Base-by-base conservation (phyloP, 2,113 vertebrate genomes). In the Sceloporus undulatus region DNA sequence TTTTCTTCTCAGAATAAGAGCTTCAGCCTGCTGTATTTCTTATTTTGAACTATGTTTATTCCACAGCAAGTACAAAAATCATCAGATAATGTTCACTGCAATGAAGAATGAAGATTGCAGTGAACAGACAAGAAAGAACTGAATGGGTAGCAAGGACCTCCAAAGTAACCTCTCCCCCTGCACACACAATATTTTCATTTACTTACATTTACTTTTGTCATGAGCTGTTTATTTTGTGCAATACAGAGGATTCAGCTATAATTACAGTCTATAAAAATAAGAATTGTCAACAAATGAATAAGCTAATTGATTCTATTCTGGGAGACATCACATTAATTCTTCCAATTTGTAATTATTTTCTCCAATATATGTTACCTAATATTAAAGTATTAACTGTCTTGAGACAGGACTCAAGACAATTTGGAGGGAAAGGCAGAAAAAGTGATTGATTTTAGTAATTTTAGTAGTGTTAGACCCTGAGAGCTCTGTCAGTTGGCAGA, bases 71-170 rank as follows among this genome's bases (percentile, higher is more conserved):
- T n/a, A 85, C 3, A 74, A 83, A 56, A 85, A 87, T 1, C 38
- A 70, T 1, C 52, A 59, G 11, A 1, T 75, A 91, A 10, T 3
- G 40, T 48, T 89, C 42, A 21, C 29, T 80, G 16, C 80, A 34
- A 34, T 34, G 34, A 34, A 87, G 73, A 34, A 59, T 42, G 90
- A 83, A 48, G 8, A 76, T 59, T 76, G 78, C 14, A 75, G 23
- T 75, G 27, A 66, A 52, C 62, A 42, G 23, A 76, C 40, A 89
- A 9, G 77, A 75, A 86, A 71, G 5, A 89, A 79, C 52, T 86
- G 86, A 9, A 84, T 19, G 27, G 40, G 42, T 21, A 77, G 16
- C 14, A 65, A 19, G 73, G 89, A 79, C 16, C n/a, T 83, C 34
- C 14, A 70, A 9, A 79, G 84, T 19, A 6, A 79, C 82, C 52